Percentiles rank a stretch among this genome's conserved stretches.
Conservation (phyloP, 2,888 invertebrate species). For the Drosophila demipolita region DNA sequence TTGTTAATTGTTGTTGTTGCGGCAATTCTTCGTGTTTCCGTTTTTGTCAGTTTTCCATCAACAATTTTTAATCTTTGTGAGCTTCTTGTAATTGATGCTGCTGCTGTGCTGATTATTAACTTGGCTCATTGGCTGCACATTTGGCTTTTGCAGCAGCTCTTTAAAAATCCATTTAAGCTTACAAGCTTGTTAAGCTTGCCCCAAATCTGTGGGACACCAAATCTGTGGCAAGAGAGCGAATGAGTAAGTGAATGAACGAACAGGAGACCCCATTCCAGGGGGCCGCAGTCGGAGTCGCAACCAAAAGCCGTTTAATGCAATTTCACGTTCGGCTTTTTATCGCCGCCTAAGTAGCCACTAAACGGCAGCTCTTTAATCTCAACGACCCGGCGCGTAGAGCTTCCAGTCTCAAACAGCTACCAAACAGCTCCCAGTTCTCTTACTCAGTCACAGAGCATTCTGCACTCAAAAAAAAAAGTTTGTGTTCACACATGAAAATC, state of each 20-base stretch:
- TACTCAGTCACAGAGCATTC: background rate
- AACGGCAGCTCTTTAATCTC: slow-evolving; percentile 81
- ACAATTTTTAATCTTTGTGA: slow-evolving; percentile 56
- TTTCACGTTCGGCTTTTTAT: slow-evolving; percentile 77
- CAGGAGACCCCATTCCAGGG: slow-evolving; percentile 8
- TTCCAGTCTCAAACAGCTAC: slow-evolving; percentile 36
- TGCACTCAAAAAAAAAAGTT: background rate
- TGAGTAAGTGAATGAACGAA: slow-evolving; percentile 1
- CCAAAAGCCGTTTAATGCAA: slow-evolving; percentile 67
- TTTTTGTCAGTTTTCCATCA: slow-evolving; percentile 57
- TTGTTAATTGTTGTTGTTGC: slow-evolving; percentile 1
- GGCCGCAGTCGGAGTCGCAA: slow-evolving; percentile 2
- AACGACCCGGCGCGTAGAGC: slow-evolving; percentile 64
- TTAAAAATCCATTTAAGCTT: slow-evolving; percentile 77
- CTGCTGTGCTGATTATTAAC: slow-evolving; percentile 72
- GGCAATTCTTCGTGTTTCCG: slow-evolving; percentile 8
- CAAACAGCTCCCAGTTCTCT: slow-evolving; percentile 14
- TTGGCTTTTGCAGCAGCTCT: slow-evolving; percentile 69
- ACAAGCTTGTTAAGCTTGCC: slow-evolving; percentile 80
- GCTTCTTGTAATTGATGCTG: slow-evolving; percentile 75
- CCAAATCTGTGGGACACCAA: slow-evolving; percentile 62
- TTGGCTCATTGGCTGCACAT: slow-evolving; percentile 29
- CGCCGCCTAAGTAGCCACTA: slow-evolving; percentile 79
- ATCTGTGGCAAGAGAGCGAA: slow-evolving; percentile 1
- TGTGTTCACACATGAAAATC: background rate